Evolutionary conservation across 2,797 vertebrate genomes (phyloP).

Genomic region (Jordanella pulchra): DNA sequence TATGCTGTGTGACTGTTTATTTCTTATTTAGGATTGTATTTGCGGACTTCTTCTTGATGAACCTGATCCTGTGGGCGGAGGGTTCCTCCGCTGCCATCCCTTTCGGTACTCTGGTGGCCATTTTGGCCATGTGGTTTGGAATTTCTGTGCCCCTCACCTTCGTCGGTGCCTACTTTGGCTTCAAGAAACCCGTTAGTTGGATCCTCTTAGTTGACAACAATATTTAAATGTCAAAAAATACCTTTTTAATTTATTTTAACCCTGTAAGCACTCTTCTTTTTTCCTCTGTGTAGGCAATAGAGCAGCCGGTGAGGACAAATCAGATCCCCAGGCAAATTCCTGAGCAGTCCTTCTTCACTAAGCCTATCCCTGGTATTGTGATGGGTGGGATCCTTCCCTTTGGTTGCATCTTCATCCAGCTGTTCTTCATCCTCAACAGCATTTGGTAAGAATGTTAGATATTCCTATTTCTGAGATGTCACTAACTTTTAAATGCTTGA

Average conservation of each 20-base stretch:
- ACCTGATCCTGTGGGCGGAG: conserved; percentile 92
- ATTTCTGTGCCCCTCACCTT: conserved; percentile 91
- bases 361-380: conserved; percentile 85
- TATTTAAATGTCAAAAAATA: neutral
- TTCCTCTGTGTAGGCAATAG: conserved; percentile 77
- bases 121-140: conserved; percentile 91
- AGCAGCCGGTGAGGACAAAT: conserved; percentile 88
- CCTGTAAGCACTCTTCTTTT: neutral
- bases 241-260: neutral
- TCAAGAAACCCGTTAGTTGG: conserved; percentile 85
- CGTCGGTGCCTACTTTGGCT: conserved; percentile 90
- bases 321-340: conserved; percentile 89
- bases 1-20: conserved; percentile 7
- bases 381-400: conserved; percentile 92
- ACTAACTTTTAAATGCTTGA: neutral
- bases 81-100: conserved; percentile 90
- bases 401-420: conserved; percentile 93
- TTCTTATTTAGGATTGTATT: conserved; percentile 85
- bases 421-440: conserved; percentile 93
- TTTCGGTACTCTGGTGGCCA: conserved; percentile 86
- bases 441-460: conserved; percentile 84
- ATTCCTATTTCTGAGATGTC: neutral
- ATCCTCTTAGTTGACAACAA: neutral
- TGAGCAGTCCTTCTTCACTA: conserved; percentile 89
- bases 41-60: conserved; percentile 93